Base-by-base conservation (phyloP, 2,888 invertebrate species). In the Drosophila sordidula region DNA sequence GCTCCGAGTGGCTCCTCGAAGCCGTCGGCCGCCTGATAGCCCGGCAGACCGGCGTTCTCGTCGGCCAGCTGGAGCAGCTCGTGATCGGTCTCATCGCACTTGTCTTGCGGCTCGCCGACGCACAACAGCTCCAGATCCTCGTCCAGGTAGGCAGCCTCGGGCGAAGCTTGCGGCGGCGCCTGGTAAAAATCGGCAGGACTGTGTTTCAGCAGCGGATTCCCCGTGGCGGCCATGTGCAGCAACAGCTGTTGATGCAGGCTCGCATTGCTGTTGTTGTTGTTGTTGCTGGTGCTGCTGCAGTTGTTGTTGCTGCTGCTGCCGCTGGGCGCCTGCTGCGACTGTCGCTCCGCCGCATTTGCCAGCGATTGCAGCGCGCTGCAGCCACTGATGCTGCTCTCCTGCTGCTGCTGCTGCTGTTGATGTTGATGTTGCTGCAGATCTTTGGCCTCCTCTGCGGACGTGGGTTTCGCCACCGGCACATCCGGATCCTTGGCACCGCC, bases 241-340 rank as follows among this genome's bases (percentile, higher is more conserved):
- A 92, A 75, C 61, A 91, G 86, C 61, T 92, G 91, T 65, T 91
- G 91, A 63, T 91, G 92, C 26, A 92, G 67, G 26, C 57, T 64
- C 49, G 52, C 41, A 32, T 34, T 89, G 29, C 59, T 58, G 36
- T 22, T 54, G 12, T 22, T 56, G 84, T 38, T 82, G 87, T 61
- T 89, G 79, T 52, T 90, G 81, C 8, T 89, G 72, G 5, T 65
- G 52, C 0, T 29, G 39, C 3, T 52, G 47, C 51, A 58, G 49
- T 14, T 45, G 41, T 11, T 54, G 44, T 8, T 74, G 56, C 16
- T 63, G 83, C 26, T 80, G 56, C 14, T 70, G 83, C 34, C 81
- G 84, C 65, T 88, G 77, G 69, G 11, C 16, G 49, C 55, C 41
- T 82, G 86, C 4, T 61, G 87, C 72, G 79, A 73, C 45, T 90